Base-by-base conservation (phyloP, 2,888 invertebrate species). In the Therioaphis trifolii region DNA sequence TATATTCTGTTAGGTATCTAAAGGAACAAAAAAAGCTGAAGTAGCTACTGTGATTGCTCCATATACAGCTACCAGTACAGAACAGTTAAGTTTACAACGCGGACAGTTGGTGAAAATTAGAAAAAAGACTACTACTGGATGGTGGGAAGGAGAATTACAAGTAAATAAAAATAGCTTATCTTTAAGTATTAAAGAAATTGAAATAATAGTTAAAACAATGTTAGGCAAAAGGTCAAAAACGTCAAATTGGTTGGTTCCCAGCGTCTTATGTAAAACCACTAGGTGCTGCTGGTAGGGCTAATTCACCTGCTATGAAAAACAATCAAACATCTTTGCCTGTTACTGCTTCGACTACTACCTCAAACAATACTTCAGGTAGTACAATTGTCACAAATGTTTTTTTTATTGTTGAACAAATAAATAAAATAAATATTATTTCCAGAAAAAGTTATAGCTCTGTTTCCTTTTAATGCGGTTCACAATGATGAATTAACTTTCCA, bases 141-240 rank as follows among this genome's bases (percentile, higher is more conserved):
- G 99, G 99, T 99, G 99, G 99, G 99, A 99, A 90, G 99, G 99
- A 1, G 99, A 99, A 89, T 89, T 98, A 66, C 98, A 98, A 90
- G 97, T 92, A 87, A 84, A 86, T 84, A 61, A 29, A 52, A 18
- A 40, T 11, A 61, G 11, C 12, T 15, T 66, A 4, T 55, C 27
- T 24, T 14, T 18, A 11, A 43, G 46, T 15, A 12, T 52, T 3
- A 7, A 74, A 1, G 15, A 18, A 46, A 29, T 29, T 24, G 15
- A 24, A 27, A 72, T 74, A 14, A 14, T 85, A 35, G 7, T 35
- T 35, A 5, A 7, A 35, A 35, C 7, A 35, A 35, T 35, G 7
- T 35, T 35, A 91, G 91, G 91, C 91, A 18, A 91, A 91, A 86
- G 97, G 98, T 0, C 92, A 96, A 87, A 95, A 95, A 88, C 90